Percentiles rank a stretch among this genome's conserved stretches.
Conservation (phyloP, 2,797 vertebrate genomes). For the Leptatherina wallacei region DNA sequence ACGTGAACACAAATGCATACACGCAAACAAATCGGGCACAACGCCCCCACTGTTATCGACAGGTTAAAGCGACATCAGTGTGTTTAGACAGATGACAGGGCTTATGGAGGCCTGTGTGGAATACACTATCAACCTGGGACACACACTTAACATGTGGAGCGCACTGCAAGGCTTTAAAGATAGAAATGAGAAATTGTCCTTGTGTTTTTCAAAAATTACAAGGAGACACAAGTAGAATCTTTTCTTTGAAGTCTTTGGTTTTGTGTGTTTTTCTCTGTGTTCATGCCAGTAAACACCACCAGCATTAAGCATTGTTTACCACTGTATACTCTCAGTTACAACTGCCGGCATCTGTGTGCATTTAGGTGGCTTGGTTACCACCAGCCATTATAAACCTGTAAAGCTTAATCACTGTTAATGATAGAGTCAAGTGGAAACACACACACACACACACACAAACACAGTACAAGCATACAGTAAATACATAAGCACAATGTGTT, state of each 20-base stretch:
- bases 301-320: slow-evolving; percentile 74
- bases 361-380: slow-evolving; percentile 80
- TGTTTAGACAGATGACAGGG: slow-evolving; percentile 82
- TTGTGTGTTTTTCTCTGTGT: slow-evolving; percentile 1
- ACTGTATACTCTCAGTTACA: slow-evolving; percentile 63
- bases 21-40: slow-evolving; percentile 39
- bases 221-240: slow-evolving; percentile 8
- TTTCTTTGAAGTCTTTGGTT: slow-evolving; percentile 13
- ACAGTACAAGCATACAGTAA: slow-evolving; percentile 40
- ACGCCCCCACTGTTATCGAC: slow-evolving; percentile 77
- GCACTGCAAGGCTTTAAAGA: slow-evolving; percentile 38
- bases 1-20: slow-evolving; percentile 4
- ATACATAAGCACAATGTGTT: slow-evolving; percentile 63
- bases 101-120: slow-evolving; percentile 74
- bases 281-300: slow-evolving; percentile 52
- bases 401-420: slow-evolving; percentile 83
- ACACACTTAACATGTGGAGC: slow-evolving; percentile 46
- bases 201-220: slow-evolving; percentile 25
- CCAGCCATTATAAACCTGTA: slow-evolving; percentile 81
- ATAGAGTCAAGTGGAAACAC: slow-evolving; percentile 81
- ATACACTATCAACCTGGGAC: slow-evolving; percentile 71
- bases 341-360: slow-evolving; percentile 74
- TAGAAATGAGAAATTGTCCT: slow-evolving; percentile 42
- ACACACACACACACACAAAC: slow-evolving; percentile 53
- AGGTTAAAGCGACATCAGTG: slow-evolving; percentile 81